Conservation (phyloP, 2,113 vertebrate genomes). For the Struthidea cinerea region DNA sequence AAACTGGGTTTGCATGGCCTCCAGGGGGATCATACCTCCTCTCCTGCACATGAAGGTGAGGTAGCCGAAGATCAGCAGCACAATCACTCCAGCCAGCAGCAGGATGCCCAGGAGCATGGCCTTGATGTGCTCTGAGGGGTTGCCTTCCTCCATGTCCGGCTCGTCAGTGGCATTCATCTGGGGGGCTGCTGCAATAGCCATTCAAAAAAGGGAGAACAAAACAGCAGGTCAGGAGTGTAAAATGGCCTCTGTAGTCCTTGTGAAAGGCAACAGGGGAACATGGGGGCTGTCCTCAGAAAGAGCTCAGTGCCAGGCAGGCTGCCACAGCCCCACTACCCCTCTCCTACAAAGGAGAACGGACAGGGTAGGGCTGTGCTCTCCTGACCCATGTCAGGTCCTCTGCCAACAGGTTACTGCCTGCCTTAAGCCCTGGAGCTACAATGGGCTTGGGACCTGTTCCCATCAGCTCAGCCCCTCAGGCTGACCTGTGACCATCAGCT, state of each 20-base stretch:
- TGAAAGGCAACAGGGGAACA: neutral
- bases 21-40: neutral
- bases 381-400: neutral
- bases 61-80: conserved; percentile 7
- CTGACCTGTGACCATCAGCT: conserved; percentile 64
- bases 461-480: neutral
- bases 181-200: neutral
- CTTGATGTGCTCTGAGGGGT: neutral
- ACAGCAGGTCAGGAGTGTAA: neutral
- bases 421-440: neutral
- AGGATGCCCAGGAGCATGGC: neutral
- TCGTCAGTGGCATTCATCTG: neutral
- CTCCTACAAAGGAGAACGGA: neutral
- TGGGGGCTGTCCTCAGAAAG: neutral
- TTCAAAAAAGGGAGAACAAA: neutral
- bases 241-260: neutral
- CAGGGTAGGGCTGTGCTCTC: neutral
- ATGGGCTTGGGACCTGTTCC: neutral
- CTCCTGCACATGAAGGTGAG: neutral
- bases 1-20: neutral
- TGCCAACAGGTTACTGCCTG: neutral
- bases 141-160: neutral
- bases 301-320: neutral
- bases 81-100: neutral
- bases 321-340: neutral